Percentiles rank a stretch among this genome's conserved stretches.
These are phyloP conservation scores for Conops quadrifasciatus DNA, from an alignment of 2,888 invertebrate species.

Conservation along the genomic window DNA sequence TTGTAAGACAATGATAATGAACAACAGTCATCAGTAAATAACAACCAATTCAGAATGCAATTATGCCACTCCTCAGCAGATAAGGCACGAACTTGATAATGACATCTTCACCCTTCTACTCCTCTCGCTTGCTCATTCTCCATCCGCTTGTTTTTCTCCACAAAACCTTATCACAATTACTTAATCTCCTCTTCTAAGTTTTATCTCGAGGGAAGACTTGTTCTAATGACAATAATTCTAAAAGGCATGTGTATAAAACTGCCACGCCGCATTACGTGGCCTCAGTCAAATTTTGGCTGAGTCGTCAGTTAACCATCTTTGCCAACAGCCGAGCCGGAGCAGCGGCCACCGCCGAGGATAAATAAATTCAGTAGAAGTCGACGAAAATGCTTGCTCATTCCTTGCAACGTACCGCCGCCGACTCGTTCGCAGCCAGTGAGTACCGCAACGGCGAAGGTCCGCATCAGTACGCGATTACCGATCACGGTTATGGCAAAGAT, in stretches of 20 bases:
- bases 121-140: neutral
- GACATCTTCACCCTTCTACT: neutral
- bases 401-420: slow-evolving; percentile 42
- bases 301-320: neutral
- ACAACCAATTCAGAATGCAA: neutral
- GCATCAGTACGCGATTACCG: slow-evolving; percentile 55
- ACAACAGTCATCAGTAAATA: neutral
- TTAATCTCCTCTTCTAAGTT: neutral
- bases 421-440: neutral
- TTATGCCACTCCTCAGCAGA: neutral
- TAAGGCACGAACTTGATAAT: slow-evolving; percentile 19
- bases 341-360: too few relatives aligned
- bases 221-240: too few relatives aligned
- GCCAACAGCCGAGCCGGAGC: neutral
- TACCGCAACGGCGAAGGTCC: slow-evolving; percentile 30
- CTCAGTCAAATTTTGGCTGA: slow-evolving; percentile 19
- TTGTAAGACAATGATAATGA: neutral
- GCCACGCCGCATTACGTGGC: neutral
- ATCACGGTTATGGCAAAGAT: slow-evolving; percentile 72
- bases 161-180: neutral
- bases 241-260: neutral
- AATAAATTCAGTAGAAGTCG: neutral
- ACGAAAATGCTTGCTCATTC: slow-evolving; percentile 53
- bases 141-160: neutral
- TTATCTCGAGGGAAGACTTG: neutral